Evolutionary conservation across 2,888 invertebrate species (phyloP).

Genomic region (Cantharis lateralis): DNA sequence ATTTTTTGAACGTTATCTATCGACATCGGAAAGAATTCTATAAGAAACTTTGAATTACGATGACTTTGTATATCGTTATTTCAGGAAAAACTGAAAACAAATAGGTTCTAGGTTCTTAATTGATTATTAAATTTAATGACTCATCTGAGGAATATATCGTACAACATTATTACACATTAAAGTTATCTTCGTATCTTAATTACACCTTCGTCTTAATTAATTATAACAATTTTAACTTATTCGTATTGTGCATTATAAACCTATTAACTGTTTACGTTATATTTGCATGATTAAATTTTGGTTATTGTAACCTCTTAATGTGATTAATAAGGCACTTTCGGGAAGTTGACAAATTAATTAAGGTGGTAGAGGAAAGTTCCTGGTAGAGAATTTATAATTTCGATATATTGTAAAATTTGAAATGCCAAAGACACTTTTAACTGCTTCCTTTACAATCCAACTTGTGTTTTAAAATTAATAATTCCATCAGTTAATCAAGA

Average conservation of each 20-base stretch:
- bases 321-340: background rate
- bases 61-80: no score
- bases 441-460: background rate
- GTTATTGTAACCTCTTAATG: background rate
- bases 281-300: constrained; percentile 8
- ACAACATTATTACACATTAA: background rate
- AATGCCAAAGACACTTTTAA: background rate
- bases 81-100: background rate
- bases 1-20: no score
- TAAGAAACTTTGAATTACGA: no score
- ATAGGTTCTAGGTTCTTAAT: background rate
- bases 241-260: constrained; percentile 12
- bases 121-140: background rate
- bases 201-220: constrained; percentile 1
- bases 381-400: background rate
- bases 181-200: constrained; percentile 9
- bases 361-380: background rate
- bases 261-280: constrained; percentile 10
- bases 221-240: constrained; percentile 4
- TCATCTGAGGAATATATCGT: background rate
- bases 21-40: no score
- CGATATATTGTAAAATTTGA: background rate
- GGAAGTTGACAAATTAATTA: background rate
- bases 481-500: background rate
- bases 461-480: background rate